Base-by-base conservation (phyloP, 2,113 vertebrate species). In the Poecilia latipinna region DNA sequence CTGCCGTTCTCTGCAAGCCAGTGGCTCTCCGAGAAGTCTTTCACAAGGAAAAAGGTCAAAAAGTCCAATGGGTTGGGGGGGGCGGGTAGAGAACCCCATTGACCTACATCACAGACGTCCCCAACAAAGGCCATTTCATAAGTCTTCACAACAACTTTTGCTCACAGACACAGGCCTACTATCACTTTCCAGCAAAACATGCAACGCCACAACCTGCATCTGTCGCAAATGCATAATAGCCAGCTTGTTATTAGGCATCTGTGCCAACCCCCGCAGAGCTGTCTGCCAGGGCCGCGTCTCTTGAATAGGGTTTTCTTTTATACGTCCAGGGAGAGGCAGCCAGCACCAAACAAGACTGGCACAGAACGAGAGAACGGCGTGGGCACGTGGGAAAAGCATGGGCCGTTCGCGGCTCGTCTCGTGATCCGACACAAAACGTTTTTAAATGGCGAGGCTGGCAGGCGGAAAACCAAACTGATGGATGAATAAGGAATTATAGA, bases 311-410 rank as follows among this genome's bases (percentile, higher is more conserved):
- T n/a, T n/a, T 57, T 48, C 82, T 89, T 76, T 91, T 91, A 86
- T 90, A 24, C 80, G 64, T 65, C 74, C 70, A 39, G 74, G 72
- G 72, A 85, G 63, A 75, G 68, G 70, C 51, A 79, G 75, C 65
- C 79, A 61, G 72, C 65, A 69, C 79, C 82, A 86, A 91, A 91
- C 87, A 89, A 89, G 85, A 82, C 85, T 83, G 89, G 89, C 90
- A 90, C 87, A 90, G 76, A 90, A 48, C 63, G 73, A 65, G 73
- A 67, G 82, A 82, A 74, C 77, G 72, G 79, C 19, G 90, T 93
- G 88, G 91, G 90, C 90, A 90, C 83, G 88, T 91, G 90, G 87
- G 90, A 92, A 91, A 93, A 82, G 88, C 90, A 86, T 77, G 87
- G 92, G 89, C 75, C 37, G 74, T 61, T n/a, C 10, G 24, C 39